Base-by-base conservation (phyloP, 92 coral and sea anemone species). In the Anthopleura xanthogrammica region DNA sequence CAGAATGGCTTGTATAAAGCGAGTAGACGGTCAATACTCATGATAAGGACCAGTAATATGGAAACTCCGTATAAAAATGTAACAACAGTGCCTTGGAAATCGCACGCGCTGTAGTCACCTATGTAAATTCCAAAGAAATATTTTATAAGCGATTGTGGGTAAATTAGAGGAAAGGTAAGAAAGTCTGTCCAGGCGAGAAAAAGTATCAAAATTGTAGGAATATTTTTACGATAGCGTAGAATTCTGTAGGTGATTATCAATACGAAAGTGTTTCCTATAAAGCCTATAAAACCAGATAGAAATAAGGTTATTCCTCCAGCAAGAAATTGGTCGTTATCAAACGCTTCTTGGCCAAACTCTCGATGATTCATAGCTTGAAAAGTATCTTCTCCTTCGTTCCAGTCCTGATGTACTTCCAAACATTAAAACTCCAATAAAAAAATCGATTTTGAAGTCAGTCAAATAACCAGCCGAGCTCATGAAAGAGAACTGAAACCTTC, bases 1-100 rank as follows among this genome's bases (percentile, higher is more conserved):
- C 93, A 96, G 76, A 94, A 96, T 7, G 99, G 99, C 64, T 89
- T 87, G 71, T 88, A 84, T n/a, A 96, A 71, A 14, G 94, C 99
- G 8, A 96, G 81, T 17, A 91, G 86, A 22, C 99, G 91, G 77
- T 96, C 99, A 23, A 90, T 81, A 64, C 99, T 96, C 98, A 96
- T 94, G 75, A 92, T 68, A 39, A 90, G 83, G 4, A 96, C 98
- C 52, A 96, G 89, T 3, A 83, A 36, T n/a, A 94, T 89, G 3
- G 99, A 96, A 50, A 86, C 82, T 29, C 88, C 85, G 78, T 83
- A 94, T 0, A 94, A 86, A 76, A 91, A 91, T 1, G 94, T 91
- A 19, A 96, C 77, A 60, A 87, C 80, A 0, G 97, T 89, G 3
- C 93, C 99, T 60, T 96, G 99, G 73, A 88, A 96, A 84, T 96